These are phyloP conservation scores for Chironomus striatipennis DNA, from an alignment of 1,140 invertebrate genomes.

Conservation along the genomic window DNA sequence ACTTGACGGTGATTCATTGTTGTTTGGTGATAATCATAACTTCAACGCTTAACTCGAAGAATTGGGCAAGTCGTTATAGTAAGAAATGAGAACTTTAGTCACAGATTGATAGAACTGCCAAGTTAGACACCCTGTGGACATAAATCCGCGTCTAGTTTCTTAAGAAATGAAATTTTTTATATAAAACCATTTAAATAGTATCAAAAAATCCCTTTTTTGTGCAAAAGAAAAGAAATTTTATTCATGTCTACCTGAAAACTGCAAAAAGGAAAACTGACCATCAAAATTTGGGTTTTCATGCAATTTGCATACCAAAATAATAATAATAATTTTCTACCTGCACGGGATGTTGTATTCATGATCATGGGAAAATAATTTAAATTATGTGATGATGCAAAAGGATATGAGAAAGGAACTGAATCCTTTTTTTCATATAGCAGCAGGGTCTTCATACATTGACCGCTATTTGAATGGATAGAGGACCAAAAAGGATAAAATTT, in stretches of 20 bases:
- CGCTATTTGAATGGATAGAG: neutral
- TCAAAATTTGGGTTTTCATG: neutral
- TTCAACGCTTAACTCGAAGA: neutral
- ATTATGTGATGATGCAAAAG: neutral
- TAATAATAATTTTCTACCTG: neutral
- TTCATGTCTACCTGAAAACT: conserved; percentile 19
- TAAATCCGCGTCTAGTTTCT: no score
- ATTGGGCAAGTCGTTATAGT: neutral
- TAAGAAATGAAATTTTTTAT: neutral
- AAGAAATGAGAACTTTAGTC: no score
- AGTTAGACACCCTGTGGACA: no score
- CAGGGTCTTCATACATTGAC: neutral
- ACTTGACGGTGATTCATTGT: no score
- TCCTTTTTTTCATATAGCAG: neutral
- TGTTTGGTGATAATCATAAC: no score
- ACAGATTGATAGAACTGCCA: no score
- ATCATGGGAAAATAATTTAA: conserved; percentile 15
- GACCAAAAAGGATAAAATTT: neutral
- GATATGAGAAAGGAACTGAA: neutral
- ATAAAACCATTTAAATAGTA: neutral
- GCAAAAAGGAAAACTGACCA: neutral
- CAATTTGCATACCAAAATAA: conserved; percentile 14
- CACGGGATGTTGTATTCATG: neutral
- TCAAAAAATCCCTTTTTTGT: neutral
- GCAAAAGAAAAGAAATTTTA: neutral